phyloP scores from a whole-genome alignment of 2,113 vertebrate genomes.

The Apus apus region DNA sequence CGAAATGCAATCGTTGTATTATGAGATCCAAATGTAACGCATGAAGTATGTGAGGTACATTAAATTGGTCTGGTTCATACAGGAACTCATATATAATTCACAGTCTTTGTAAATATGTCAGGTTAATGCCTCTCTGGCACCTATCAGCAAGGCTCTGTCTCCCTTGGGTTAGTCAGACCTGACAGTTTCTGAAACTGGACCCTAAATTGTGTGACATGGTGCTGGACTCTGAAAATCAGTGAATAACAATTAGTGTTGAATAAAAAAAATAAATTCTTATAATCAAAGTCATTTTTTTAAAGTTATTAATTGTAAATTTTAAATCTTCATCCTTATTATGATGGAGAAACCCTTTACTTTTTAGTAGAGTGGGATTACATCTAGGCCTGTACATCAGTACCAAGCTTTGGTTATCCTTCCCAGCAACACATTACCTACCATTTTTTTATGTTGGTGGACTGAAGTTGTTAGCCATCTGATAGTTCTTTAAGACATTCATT shows the following conservation, averaged over 20 bases:
- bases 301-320: background rate
- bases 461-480: background rate
- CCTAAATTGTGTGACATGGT: background rate
- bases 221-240: background rate
- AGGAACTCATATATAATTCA: slow-evolving; percentile 50
- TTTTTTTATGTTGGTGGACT: background rate
- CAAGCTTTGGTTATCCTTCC: background rate
- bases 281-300: background rate
- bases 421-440: background rate
- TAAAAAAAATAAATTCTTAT: background rate
- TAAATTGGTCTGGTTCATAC: slow-evolving; percentile 12
- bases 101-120: slow-evolving; percentile 29
- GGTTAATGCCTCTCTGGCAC: background rate
- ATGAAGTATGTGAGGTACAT: background rate
- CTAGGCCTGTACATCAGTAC: background rate
- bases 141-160: background rate
- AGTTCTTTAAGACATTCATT: background rate
- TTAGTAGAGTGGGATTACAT: background rate
- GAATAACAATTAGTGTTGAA: background rate
- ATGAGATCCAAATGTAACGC: background rate
- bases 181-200: background rate
- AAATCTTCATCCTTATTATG: background rate
- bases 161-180: background rate
- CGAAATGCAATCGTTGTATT: background rate
- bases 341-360: background rate